These are phyloP conservation scores for Geococcyx californianus DNA, from an alignment of 2,113 vertebrate genomes.

Conservation along the genomic window DNA sequence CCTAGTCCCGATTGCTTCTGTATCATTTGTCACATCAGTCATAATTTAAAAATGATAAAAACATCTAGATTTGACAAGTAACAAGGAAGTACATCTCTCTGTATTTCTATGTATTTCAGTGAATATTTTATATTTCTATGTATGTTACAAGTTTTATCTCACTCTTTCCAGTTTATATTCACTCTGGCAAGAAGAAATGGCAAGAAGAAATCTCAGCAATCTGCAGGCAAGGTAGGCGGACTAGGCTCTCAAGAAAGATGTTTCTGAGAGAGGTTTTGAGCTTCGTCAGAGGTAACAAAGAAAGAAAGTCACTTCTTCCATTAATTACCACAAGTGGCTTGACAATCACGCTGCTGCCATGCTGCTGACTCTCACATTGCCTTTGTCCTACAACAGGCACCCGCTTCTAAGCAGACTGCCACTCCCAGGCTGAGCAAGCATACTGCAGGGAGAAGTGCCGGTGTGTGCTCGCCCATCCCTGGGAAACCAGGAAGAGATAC, in stretches of 20 bases:
- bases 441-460: not conserved
- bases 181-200: not conserved
- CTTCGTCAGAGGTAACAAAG: accelerated
- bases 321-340: not conserved
- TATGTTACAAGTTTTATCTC: not conserved
- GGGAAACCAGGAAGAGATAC: not conserved
- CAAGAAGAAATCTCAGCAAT: not conserved
- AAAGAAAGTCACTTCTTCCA: not conserved
- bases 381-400: accelerated
- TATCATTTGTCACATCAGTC: not conserved
- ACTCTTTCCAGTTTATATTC: accelerated
- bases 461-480: accelerated
- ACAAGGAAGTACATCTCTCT: accelerated
- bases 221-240: not conserved
- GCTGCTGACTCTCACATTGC: accelerated
- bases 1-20: not conserved
- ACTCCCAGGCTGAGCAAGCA: accelerated
- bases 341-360: accelerated
- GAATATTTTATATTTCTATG: not conserved
- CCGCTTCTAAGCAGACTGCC: accelerated
- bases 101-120: not conserved
- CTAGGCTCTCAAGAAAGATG: not conserved
- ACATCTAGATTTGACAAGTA: not conserved
- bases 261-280: not conserved
- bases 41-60: not conserved